Base-by-base conservation (phyloP, 2,797 vertebrate species). In the Gymnothorax javanicus region DNA sequence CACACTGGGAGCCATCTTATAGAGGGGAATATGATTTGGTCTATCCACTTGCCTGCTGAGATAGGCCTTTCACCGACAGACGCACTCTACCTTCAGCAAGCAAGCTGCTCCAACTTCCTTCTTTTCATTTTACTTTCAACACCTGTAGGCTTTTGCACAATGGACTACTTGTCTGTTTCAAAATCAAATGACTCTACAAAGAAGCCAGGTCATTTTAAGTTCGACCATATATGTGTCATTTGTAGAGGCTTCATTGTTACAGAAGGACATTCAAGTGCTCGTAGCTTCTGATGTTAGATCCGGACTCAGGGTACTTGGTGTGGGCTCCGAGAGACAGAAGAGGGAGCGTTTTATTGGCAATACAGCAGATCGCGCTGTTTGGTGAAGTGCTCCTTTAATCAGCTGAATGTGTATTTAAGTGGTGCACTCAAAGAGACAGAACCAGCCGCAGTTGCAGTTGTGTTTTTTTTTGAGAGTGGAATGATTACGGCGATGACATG, bases 141-240 rank as follows among this genome's bases (percentile, higher is more conserved):
- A 79, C 75, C 75, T 79, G 75, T 79, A 23, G 75, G 17, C 54
- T 75, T 79, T 79, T 79, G 23, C 8, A 79, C 75, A 79, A 79
- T 23, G 33, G 43, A 54, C 43, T 52, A 79, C 75, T 54, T 79
- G 75, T 79, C 75, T 79, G 75, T 5, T 54, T 79, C 75, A 79
- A 43, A 79, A 79, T 79, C 75, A 52, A 52, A 79, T 79, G 50
- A 52, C 75, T 75, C 71, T 52, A 79, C 75, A 79, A 79, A 79
- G 75, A 23, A 79, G 43, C 43, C 17, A 23, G 75, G 75, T 79
- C 75, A 79, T 8, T 79, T 52, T 54, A 20, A 20, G 75, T 79
- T 79, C 43, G 33, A 20, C 4, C 50, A 52, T 7, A 15, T 52
- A 20, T 7, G 12, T 50, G 12, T 43, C 75, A 20, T 20, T 6